Conservation (phyloP, 2,797 vertebrate genomes). For the Cygnus olor region DNA sequence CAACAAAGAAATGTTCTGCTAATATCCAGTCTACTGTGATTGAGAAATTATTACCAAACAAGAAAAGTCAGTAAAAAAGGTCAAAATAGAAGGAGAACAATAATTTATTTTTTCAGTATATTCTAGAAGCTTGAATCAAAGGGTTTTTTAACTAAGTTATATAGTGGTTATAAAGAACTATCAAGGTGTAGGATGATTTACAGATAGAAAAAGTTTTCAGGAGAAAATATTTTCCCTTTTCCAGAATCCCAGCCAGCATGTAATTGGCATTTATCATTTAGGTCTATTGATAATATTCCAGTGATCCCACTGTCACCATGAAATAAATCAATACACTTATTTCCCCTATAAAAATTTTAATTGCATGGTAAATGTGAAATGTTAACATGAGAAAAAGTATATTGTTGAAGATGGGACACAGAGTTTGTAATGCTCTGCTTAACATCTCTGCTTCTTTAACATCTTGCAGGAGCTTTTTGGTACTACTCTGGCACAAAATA, state of each 20-base stretch:
- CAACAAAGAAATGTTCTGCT: neutral
- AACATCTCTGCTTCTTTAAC: conserved; percentile 14
- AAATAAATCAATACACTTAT: conserved; percentile 31
- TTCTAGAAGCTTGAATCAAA: neutral
- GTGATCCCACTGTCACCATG: neutral
- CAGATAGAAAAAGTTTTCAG: neutral
- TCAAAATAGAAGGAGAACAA: neutral
- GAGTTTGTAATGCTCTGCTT: conserved; percentile 28
- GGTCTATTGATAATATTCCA: neutral
- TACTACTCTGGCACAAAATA: neutral
- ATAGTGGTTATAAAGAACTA: neutral
- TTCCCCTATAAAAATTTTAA: conserved; percentile 34
- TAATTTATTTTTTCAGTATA: fast-evolving
- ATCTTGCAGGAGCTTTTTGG: neutral
- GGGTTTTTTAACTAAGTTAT: neutral
- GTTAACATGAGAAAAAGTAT: conserved; percentile 14
- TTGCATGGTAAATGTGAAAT: neutral
- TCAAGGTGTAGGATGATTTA: neutral
- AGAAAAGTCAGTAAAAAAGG: neutral
- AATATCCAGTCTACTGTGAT: neutral
- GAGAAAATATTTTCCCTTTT: neutral
- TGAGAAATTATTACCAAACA: neutral
- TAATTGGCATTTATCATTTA: neutral
- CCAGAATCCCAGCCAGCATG: neutral
- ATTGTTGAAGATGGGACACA: neutral